These are phyloP conservation scores for Glyptemys insculpta DNA, from an alignment of 2,797 vertebrate species.

Conservation along the genomic window DNA sequence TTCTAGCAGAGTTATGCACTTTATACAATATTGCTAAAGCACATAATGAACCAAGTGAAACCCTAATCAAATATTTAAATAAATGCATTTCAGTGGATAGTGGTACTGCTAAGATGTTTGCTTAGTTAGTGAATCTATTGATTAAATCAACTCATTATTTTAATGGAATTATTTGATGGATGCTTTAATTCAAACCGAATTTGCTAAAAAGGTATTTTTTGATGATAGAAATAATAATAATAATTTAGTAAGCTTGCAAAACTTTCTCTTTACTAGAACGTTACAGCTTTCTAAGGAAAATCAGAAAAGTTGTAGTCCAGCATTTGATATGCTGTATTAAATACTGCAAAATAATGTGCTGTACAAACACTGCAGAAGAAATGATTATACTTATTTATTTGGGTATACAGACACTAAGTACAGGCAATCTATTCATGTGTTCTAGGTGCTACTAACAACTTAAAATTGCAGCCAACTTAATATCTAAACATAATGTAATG, in stretches of 20 bases:
- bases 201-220: constrained; percentile 2
- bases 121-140: constrained; percentile 45
- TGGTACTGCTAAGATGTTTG: constrained; percentile 4
- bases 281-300: constrained; percentile 7
- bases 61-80: constrained; percentile 71
- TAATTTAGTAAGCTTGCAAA: not conserved
- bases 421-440: not conserved
- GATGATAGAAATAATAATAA: not conserved
- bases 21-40: constrained; percentile 49
- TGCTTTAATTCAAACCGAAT: constrained; percentile 1
- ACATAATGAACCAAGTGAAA: constrained; percentile 60
- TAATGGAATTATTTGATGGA: constrained; percentile 21
- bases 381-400: fast-evolving
- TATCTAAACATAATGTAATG: not conserved
- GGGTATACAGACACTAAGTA: not conserved
- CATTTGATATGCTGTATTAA: not conserved
- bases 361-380: not conserved
- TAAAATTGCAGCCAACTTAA: not conserved
- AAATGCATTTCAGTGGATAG: constrained; percentile 47
- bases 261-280: not conserved
- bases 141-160: constrained; percentile 64
- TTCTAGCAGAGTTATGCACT: constrained; percentile 43
- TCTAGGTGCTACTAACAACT: not conserved
- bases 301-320: not conserved
- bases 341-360: not conserved